Percentiles rank a stretch among this genome's conserved stretches.
Evolutionary conservation across 2,888 invertebrate genomes (phyloP).

Genomic region (Epinotia nisella): DNA sequence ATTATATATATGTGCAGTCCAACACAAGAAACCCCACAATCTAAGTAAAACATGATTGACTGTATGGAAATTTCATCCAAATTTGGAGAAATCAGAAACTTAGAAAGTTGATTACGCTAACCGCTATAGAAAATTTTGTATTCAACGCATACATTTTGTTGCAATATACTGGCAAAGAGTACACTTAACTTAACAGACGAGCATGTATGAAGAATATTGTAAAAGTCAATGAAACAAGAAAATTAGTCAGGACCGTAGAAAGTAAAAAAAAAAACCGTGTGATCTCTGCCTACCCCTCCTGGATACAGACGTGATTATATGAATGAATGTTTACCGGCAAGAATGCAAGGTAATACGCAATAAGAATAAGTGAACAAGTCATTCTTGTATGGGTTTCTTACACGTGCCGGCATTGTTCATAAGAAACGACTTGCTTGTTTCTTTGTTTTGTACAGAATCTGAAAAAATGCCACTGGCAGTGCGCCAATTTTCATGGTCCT

Average conservation of each 20-base stretch:
- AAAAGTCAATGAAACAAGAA: too few species aligned
- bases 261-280: not conserved
- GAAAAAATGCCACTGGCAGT: not conserved
- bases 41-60: not conserved
- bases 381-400: conserved; percentile 6
- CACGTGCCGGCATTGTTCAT: conserved; percentile 25
- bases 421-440: conserved; percentile 2
- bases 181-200: not conserved
- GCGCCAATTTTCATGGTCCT: conserved; percentile 2
- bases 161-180: not conserved
- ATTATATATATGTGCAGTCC: too few species aligned
- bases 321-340: not conserved
- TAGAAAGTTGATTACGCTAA: conserved; percentile 36
- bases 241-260: too few species aligned
- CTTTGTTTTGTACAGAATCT: conserved; percentile 14
- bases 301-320: not conserved
- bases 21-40: not conserved
- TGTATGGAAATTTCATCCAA: conserved; percentile 13
- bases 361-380: conserved; percentile 6
- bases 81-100: conserved; percentile 15
- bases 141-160: conserved; percentile 16
- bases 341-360: not conserved
- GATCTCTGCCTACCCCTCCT: not conserved
- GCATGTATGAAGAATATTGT: not conserved
- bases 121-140: conserved; percentile 11